These are phyloP conservation scores for Heterodera carotae DNA, from an alignment of 1,140 invertebrate species.

Conservation along the genomic window DNA sequence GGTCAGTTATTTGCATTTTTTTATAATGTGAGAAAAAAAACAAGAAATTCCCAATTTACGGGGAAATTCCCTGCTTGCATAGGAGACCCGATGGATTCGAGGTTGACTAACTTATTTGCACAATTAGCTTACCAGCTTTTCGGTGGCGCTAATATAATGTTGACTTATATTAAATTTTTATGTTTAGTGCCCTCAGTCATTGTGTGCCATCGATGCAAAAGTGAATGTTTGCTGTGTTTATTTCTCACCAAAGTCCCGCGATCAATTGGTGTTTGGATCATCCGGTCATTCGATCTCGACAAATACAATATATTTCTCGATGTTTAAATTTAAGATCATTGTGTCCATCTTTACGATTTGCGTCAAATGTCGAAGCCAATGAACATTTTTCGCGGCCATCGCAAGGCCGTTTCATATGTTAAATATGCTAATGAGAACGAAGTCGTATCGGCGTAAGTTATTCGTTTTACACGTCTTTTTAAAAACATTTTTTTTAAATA, in stretches of 20 bases:
- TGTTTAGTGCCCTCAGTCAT: slow-evolving; percentile 75
- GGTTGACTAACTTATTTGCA: too few relatives aligned
- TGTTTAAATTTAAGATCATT: slow-evolving; percentile 75
- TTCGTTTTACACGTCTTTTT: too few relatives aligned
- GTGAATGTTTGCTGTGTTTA: slow-evolving; percentile 95
- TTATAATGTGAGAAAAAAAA: too few relatives aligned
- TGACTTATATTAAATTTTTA: background rate
- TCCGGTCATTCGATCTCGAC: background rate
- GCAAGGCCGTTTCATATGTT: slow-evolving; percentile 92
- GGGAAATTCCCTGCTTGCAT: too few relatives aligned
- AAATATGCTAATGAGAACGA: slow-evolving; percentile 87
- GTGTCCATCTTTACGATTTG: slow-evolving; percentile 93
- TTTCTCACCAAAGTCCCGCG: slow-evolving; percentile 85
- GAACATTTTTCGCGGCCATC: slow-evolving; percentile 84
- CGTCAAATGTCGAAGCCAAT: slow-evolving; percentile 81
- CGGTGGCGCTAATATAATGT: too few relatives aligned
- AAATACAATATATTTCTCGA: background rate
- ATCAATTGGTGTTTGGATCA: slow-evolving; percentile 68
- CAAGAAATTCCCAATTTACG: too few relatives aligned
- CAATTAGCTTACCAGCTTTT: too few relatives aligned
- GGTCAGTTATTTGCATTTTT: slow-evolving; percentile 18
- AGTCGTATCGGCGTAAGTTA: slow-evolving; percentile 80
- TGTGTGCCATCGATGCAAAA: slow-evolving; percentile 83
- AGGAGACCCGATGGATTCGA: too few relatives aligned
- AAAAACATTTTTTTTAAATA: too few relatives aligned